Conservation (phyloP, 2,888 invertebrate genomes). For the Limulus polyphemus region DNA sequence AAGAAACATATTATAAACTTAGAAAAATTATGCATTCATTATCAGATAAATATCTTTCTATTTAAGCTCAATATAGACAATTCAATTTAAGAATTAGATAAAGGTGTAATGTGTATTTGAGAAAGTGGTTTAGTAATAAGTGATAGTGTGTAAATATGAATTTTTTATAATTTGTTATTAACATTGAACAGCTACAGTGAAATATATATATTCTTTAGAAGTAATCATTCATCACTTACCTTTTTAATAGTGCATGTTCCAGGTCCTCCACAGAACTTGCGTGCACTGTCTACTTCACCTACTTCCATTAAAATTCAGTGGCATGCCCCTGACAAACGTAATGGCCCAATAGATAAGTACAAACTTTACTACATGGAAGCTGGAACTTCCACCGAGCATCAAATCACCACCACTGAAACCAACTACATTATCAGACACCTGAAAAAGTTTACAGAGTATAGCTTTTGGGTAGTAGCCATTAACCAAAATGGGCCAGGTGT, state of each 20-base stretch:
- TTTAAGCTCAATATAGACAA: too few relatives aligned
- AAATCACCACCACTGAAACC: constrained; percentile 47
- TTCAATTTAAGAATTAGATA: too few relatives aligned
- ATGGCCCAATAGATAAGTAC: constrained; percentile 44
- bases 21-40: too few relatives aligned
- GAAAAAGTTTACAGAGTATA: constrained; percentile 61
- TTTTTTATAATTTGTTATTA: too few relatives aligned
- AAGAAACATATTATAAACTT: background rate
- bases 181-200: too few relatives aligned
- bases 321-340: constrained; percentile 51
- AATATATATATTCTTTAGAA: too few relatives aligned
- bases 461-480: constrained; percentile 62
- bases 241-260: constrained; percentile 54
- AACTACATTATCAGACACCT: constrained; percentile 49
- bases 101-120: too few relatives aligned
- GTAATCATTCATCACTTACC: too few relatives aligned
- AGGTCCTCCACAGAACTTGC: constrained; percentile 58
- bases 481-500: constrained; percentile 58
- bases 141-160: too few relatives aligned
- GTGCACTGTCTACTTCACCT: constrained; percentile 53
- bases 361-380: constrained; percentile 62
- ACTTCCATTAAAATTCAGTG: constrained; percentile 63
- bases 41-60: too few relatives aligned
- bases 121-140: too few relatives aligned
- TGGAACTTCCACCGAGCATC: constrained; percentile 45